Evolutionary conservation across 2,888 invertebrate species (phyloP), one percentile per base, ranked within the genome.

Genomic region (Plagiodera versicolora): DNA sequence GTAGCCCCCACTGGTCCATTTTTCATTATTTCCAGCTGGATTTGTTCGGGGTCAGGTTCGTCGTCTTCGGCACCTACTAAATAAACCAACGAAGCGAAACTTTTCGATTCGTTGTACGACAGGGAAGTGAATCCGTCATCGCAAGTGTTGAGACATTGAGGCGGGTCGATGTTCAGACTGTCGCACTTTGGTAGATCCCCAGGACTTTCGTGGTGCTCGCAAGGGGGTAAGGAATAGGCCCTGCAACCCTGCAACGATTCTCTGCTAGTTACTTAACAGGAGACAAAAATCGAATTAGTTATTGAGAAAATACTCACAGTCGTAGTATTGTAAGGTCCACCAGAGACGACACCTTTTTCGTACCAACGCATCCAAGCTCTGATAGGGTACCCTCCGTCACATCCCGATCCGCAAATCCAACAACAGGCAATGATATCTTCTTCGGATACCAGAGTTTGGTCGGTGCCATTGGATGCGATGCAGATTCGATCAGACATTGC

Each of bases 401-500:
- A 93, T 14, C 92, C 90, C 68, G 86, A 84, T 17, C 92, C 92
- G 78, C 92, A 93, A 30, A 83, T 80, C 16, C 82, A 82, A 71
- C 94, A 94, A 74, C 94, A 94, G 20, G 90, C 85, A 9, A 92
- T 81, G 56, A 94, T 82, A 80, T 94, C 90, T 75, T 93, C 91
- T 20, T 93, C 87, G 1, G 93, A 92, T 71, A 92, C 86, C 71
- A 89, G 88, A 72, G 89, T 86, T 75, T 90, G 84, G 14, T 82
- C 75, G 17, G 84, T 83, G 35, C 86, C 92, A 48, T 88, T 84
- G 0, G 90, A 89, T 72, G 88, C 87, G 68, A 92, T 92, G 79
- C 94, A 94, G 35, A 87, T 85, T 55, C 94, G 84, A 79, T 94
- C 94, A 9, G 91, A 89, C 89, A 94, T 94, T 1, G 92, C 90